Percentiles rank a stretch among this genome's conserved stretches.
phyloP scores from a whole-genome alignment of 2,113 vertebrate species.

The Hippocampus guttulatus region DNA sequence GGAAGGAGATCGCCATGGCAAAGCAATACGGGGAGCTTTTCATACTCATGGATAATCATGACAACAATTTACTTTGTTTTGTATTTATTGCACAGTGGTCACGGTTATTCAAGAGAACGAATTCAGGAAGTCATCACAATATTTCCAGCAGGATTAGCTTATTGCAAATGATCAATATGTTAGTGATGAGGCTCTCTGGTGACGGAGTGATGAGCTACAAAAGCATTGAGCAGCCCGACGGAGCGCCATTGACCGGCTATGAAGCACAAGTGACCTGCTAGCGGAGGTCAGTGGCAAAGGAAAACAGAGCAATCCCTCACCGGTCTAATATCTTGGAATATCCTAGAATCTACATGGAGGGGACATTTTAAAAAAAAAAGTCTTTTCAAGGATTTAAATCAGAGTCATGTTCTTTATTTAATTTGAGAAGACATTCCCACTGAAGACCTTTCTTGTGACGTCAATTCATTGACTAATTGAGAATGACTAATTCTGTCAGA shows the following conservation, averaged over 20 bases:
- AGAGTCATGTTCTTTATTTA: slow-evolving; percentile 73
- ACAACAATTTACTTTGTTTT: background rate
- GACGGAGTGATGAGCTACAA: slow-evolving; percentile 1
- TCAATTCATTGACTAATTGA: slow-evolving; percentile 50
- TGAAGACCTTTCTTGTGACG: slow-evolving; percentile 45
- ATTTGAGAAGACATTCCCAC: slow-evolving; percentile 60
- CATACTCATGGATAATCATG: background rate
- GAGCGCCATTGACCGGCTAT: slow-evolving; percentile 38
- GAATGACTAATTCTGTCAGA: slow-evolving; percentile 34
- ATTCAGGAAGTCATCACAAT: background rate
- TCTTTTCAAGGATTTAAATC: slow-evolving; percentile 68
- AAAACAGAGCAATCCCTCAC: slow-evolving; percentile 65
- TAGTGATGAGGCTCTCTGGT: slow-evolving; percentile 1
- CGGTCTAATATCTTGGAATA: slow-evolving; percentile 71
- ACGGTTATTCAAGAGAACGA: background rate
- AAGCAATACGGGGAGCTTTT: background rate
- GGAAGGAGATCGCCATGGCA: slow-evolving; percentile 21
- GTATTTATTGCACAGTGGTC: background rate
- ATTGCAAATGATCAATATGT: background rate
- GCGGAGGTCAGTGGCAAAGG: slow-evolving; percentile 53
- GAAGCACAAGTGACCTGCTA: slow-evolving; percentile 45
- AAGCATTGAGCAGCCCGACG: slow-evolving; percentile 6
- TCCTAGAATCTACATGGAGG: slow-evolving; percentile 46
- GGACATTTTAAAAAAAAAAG: slow-evolving; percentile 25
- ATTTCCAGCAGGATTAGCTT: background rate